A percentile compares a stretch with the other conserved stretches of the same genome.
Evolutionary conservation across 2,888 invertebrate genomes (phyloP).

Genomic region (Drosophila buzzatii): DNA sequence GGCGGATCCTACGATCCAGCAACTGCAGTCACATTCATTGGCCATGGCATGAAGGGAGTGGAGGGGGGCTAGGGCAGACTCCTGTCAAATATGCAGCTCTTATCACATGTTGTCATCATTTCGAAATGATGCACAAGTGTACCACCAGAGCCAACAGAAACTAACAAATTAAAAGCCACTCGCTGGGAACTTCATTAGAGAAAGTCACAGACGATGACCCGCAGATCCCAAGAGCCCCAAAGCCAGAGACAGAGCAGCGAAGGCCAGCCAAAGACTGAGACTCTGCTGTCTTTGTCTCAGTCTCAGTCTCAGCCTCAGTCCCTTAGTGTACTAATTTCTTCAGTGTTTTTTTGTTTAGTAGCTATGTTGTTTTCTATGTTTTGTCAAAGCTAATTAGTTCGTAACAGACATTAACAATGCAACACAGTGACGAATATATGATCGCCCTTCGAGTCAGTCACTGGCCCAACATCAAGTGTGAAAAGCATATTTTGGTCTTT

Average conservation of each 20-base stretch:
- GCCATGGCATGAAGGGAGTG: neutral
- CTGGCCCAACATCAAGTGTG: slow-evolving; percentile 55
- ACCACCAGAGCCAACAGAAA: slow-evolving; percentile 30
- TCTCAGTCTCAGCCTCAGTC: slow-evolving; percentile 10
- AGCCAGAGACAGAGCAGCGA: neutral
- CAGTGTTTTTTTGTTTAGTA: slow-evolving; percentile 39
- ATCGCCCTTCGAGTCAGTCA: slow-evolving; percentile 33
- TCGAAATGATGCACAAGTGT: slow-evolving; percentile 60
- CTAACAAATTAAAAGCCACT: slow-evolving; percentile 67
- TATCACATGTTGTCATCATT: slow-evolving; percentile 73
- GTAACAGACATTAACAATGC: slow-evolving; percentile 73
- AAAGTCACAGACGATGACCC: slow-evolving; percentile 70
- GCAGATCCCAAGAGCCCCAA: slow-evolving; percentile 38
- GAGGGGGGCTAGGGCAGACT: slow-evolving; percentile 5
- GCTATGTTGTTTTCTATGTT: slow-evolving; percentile 68
- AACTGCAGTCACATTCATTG: slow-evolving; percentile 58
- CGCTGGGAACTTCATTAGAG: slow-evolving; percentile 78
- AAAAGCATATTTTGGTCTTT: slow-evolving; percentile 64
- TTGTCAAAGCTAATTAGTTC: slow-evolving; percentile 84
- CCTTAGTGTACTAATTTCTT: slow-evolving; percentile 65
- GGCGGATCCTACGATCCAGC: slow-evolving; percentile 61
- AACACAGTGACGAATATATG: slow-evolving; percentile 73
- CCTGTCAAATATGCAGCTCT: slow-evolving; percentile 59
- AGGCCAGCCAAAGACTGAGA: too few relatives aligned
- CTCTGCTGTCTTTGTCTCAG: neutral